These are phyloP conservation scores for Rhinogobio ventralis DNA, from an alignment of 2,797 vertebrate species.

Conservation along the genomic window DNA sequence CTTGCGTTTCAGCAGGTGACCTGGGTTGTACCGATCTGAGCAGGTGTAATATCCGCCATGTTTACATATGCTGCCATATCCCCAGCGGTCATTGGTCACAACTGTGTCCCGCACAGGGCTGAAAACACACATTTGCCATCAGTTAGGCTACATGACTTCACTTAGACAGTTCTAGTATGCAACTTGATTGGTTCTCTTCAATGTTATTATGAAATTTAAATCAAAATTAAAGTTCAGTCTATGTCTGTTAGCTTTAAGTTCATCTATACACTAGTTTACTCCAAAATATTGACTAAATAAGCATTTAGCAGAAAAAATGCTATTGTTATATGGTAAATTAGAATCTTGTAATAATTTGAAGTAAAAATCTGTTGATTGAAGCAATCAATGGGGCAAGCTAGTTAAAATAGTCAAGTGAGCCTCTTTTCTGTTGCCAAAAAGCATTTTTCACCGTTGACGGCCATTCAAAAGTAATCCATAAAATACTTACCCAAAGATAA, in stretches of 20 bases:
- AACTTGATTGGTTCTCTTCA: neutral
- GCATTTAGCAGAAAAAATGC: neutral
- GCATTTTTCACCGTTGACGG: neutral
- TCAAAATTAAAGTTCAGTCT: neutral
- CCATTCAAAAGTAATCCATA: neutral
- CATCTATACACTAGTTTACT: neutral
- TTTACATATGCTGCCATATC: conserved; percentile 82
- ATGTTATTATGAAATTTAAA: neutral
- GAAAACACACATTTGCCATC: conserved; percentile 43
- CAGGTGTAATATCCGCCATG: conserved; percentile 96
- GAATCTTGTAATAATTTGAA: no score
- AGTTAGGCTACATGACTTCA: neutral
- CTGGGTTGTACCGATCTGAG: conserved; percentile 88
- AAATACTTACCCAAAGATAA: no score
- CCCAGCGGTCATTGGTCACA: conserved; percentile 98
- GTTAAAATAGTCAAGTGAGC: neutral
- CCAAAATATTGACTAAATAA: neutral
- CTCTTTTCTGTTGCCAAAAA: neutral
- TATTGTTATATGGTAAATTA: neutral
- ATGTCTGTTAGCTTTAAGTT: neutral
- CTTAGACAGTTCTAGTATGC: neutral
- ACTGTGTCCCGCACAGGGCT: conserved; percentile 92
- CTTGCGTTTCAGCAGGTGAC: conserved; percentile 89
- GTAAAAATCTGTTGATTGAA: no score
- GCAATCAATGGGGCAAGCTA: no score